A percentile compares a stretch with the other conserved stretches of the same genome.
Evolutionary conservation across 2,888 invertebrate genomes (phyloP).

Genomic region (Phymatocera aterrima): DNA sequence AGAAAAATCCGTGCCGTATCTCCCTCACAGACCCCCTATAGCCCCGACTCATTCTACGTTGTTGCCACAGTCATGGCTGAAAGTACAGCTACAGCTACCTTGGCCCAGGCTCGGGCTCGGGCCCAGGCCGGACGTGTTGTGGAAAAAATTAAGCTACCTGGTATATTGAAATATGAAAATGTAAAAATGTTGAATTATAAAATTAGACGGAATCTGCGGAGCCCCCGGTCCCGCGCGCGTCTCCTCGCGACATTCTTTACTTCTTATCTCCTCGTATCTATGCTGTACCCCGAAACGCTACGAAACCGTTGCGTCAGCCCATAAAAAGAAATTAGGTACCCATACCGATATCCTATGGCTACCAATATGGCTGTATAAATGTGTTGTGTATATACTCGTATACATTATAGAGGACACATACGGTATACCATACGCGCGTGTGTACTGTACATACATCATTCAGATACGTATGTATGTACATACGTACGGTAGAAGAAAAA

Average conservation of each 20-base stretch:
- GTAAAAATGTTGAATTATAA: conserved; percentile 65
- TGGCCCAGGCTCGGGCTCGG: not conserved
- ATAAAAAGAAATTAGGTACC: conserved; percentile 15
- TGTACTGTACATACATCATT: no score
- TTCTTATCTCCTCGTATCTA: conserved; percentile 10
- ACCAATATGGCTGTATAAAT: not conserved
- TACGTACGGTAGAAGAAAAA: not conserved
- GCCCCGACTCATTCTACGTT: conserved; percentile 9
- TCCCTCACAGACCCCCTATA: conserved; percentile 54
- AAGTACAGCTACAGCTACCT: not conserved
- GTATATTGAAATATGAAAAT: conserved; percentile 71
- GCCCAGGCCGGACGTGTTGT: conserved; percentile 68
- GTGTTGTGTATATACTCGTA: no score
- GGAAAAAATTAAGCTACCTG: conserved; percentile 73
- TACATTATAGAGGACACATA: no score
- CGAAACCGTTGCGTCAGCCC: conserved; percentile 1
- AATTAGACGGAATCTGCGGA: conserved; percentile 66
- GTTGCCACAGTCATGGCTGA: not conserved
- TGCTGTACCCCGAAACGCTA: not conserved
- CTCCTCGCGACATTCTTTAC: conserved; percentile 5
- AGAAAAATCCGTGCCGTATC: conserved; percentile 75
- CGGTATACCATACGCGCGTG: no score
- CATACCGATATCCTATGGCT: no score
- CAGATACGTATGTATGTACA: not conserved
- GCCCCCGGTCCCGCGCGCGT: conserved; percentile 46